phyloP scores from a whole-genome alignment of 2,113 vertebrate genomes.

The Melanerpes formicivorus region DNA sequence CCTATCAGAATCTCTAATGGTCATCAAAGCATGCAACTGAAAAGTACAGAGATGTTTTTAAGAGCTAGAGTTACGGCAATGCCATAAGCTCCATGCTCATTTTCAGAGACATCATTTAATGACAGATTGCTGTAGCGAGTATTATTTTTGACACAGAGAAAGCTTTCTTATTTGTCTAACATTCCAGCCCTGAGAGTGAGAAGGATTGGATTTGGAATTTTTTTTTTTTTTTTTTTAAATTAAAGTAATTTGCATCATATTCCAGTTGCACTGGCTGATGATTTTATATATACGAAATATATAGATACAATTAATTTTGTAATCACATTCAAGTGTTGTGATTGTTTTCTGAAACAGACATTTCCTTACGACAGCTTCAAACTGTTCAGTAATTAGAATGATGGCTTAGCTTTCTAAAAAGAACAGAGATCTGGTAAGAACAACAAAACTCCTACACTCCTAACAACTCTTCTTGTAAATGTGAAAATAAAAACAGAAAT shows the following conservation, averaged over 20 bases:
- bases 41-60: neutral
- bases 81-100: neutral
- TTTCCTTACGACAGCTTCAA: neutral
- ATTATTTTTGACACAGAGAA: neutral
- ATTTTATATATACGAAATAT: neutral
- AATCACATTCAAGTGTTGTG: neutral
- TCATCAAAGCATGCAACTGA: neutral
- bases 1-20: neutral
- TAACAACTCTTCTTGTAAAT: neutral
- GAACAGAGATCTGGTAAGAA: neutral
- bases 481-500: conserved; percentile 25
- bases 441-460: neutral
- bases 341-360: neutral
- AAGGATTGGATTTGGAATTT: neutral
- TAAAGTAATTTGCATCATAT: neutral
- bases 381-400: neutral
- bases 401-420: neutral
- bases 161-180: neutral
- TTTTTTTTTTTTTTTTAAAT: neutral
- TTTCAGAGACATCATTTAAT: neutral
- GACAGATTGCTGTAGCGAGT: neutral
- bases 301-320: neutral
- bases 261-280: neutral
- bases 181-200: neutral
- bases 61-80: neutral